Percentiles rank a stretch among this genome's conserved stretches.
Conservation (phyloP, 2,888 invertebrate genomes). For the Malacosoma neustria region DNA sequence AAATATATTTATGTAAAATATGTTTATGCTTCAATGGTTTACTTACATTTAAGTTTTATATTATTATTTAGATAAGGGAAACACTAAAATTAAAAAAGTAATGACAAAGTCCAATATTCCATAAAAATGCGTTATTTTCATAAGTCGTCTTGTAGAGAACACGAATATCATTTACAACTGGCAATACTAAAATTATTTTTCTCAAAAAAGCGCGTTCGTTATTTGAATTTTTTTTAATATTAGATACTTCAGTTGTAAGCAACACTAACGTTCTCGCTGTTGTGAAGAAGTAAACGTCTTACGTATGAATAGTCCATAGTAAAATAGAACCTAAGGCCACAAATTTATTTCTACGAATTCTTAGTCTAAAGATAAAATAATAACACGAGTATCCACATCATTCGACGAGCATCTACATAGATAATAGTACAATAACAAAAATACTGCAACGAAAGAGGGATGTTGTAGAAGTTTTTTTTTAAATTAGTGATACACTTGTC, state of each 20-base stretch:
- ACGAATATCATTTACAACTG: too few relatives aligned
- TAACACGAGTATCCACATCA: neutral
- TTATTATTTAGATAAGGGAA: constrained; percentile 54
- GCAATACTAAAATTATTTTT: too few relatives aligned
- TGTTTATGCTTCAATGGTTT: constrained; percentile 72
- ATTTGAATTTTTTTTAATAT: too few relatives aligned
- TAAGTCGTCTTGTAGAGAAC: constrained; percentile 12
- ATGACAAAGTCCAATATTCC: constrained; percentile 49
- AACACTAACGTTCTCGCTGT: neutral
- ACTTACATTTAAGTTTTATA: constrained; percentile 73
- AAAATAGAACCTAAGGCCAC: constrained; percentile 63
- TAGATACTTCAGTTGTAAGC: too few relatives aligned
- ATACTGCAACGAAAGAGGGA: too few relatives aligned
- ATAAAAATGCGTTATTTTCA: constrained; percentile 40
- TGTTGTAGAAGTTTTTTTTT: too few relatives aligned
- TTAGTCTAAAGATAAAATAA: constrained; percentile 14
- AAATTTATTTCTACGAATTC: constrained; percentile 60
- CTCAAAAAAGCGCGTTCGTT: too few relatives aligned
- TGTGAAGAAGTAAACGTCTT: constrained; percentile 13
- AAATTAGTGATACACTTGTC: neutral
- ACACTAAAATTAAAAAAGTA: constrained; percentile 54
- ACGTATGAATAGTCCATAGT: constrained; percentile 36
- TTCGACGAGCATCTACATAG: neutral
- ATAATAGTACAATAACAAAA: too few relatives aligned
- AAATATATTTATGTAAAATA: constrained; percentile 75